Percentiles rank a stretch among this genome's conserved stretches.
Conservation (phyloP, 1,140 invertebrate genomes). For the Conus betulinus region DNA sequence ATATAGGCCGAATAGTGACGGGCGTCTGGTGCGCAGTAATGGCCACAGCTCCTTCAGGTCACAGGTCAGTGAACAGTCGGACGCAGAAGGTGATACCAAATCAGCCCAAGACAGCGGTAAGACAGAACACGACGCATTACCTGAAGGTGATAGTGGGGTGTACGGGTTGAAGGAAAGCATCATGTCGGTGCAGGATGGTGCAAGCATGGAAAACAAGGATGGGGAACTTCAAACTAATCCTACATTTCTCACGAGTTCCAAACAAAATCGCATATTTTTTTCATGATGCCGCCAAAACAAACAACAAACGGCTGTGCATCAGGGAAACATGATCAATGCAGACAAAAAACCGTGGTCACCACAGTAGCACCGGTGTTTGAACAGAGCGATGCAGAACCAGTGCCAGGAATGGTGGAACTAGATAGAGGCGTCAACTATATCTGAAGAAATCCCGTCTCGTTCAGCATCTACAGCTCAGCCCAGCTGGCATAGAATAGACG, state of each 20-base stretch:
- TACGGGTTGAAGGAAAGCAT: neutral
- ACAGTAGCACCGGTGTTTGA: neutral
- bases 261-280: neutral
- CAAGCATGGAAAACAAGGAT: neutral
- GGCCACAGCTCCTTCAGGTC: neutral
- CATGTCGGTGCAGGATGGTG: neutral
- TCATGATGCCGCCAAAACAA: neutral
- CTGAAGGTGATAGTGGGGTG: neutral
- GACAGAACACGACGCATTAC: neutral
- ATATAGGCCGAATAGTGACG: neutral
- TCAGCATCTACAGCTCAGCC: too few species aligned
- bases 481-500: too few species aligned
- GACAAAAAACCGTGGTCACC: neutral
- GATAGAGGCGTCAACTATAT: neutral
- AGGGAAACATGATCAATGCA: neutral
- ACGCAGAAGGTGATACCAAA: neutral
- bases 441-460: too few species aligned
- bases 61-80: neutral
- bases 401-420: neutral
- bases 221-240: neutral
- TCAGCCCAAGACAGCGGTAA: neutral
- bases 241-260: neutral
- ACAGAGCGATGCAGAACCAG: neutral
- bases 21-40: neutral
- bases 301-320: too few species aligned